Conservation (phyloP, 2,797 vertebrate species). For the Anas acuta region DNA sequence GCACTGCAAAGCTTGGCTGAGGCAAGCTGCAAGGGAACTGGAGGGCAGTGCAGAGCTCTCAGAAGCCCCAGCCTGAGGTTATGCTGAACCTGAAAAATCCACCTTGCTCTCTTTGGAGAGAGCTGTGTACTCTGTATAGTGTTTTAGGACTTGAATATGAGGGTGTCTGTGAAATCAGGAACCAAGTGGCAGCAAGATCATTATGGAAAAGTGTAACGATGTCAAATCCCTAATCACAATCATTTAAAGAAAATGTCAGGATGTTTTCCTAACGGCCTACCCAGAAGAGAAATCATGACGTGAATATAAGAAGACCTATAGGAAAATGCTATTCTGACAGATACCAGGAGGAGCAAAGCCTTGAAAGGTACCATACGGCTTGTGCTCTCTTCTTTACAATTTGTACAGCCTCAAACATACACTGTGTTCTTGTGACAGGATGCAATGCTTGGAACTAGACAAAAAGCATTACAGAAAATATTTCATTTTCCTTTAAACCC, state of each 20-base stretch:
- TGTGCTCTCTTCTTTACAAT: not conserved
- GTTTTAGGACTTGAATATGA: not conserved
- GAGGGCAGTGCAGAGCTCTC: not conserved
- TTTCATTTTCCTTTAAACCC: slow-evolving; percentile 18
- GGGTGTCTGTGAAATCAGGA: not conserved
- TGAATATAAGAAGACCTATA: not conserved
- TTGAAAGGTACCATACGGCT: not conserved
- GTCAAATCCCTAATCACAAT: not conserved
- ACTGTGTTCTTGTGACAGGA: not conserved
- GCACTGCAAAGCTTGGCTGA: not conserved
- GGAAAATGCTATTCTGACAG: not conserved
- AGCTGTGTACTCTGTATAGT: not conserved
- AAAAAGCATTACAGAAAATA: slow-evolving; percentile 9
- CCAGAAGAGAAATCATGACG: not conserved
- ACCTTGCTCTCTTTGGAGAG: not conserved
- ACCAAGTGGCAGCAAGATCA: not conserved
- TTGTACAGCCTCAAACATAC: not conserved
- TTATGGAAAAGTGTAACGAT: not conserved
- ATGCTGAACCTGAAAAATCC: not conserved
- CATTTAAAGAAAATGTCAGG: not conserved
- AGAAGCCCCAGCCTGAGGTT: not conserved
- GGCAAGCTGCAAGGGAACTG: not conserved
- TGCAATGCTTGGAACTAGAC: slow-evolving; percentile 24
- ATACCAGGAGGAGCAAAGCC: not conserved
- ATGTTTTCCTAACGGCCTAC: not conserved